Evolutionary conservation across 2,113 vertebrate species (phyloP).

Genomic region (Progne subis): DNA sequence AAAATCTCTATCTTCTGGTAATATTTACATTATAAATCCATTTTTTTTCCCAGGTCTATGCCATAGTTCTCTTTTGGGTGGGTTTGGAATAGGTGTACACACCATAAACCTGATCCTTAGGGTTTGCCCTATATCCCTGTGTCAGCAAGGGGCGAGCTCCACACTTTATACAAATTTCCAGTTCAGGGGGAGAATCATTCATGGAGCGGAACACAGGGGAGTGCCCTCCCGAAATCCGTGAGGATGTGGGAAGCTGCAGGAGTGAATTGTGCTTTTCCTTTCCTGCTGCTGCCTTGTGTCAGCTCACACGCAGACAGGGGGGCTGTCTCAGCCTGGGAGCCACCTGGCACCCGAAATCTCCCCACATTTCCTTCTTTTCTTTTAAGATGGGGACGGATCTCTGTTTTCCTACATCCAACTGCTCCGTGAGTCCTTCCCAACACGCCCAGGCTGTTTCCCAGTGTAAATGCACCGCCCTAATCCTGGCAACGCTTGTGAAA

Average conservation of each 20-base stretch:
- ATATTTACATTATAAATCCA: conserved; percentile 70
- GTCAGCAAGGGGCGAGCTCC: not conserved
- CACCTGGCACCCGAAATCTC: not conserved
- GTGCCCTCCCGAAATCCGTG: not conserved
- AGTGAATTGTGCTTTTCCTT: not conserved
- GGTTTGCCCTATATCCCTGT: not conserved
- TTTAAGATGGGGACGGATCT: not conserved
- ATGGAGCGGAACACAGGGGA: not conserved
- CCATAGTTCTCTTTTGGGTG: not conserved
- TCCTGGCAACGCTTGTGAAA: not conserved
- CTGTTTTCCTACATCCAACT: not conserved
- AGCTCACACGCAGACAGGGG: not conserved
- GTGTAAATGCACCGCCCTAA: not conserved
- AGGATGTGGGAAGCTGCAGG: not conserved
- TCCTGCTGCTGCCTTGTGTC: not conserved
- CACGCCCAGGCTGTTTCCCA: not conserved
- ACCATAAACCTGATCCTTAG: not conserved
- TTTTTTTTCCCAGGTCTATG: conserved; percentile 14
- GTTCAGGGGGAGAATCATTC: not conserved
- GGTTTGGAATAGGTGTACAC: not conserved
- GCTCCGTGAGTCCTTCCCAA: not conserved
- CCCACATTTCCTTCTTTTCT: not conserved
- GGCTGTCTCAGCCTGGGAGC: not conserved
- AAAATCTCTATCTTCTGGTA: conserved; percentile 59
- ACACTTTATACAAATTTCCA: not conserved